Conservation (phyloP, 2,888 invertebrate genomes). For the Parnassius orleans region DNA sequence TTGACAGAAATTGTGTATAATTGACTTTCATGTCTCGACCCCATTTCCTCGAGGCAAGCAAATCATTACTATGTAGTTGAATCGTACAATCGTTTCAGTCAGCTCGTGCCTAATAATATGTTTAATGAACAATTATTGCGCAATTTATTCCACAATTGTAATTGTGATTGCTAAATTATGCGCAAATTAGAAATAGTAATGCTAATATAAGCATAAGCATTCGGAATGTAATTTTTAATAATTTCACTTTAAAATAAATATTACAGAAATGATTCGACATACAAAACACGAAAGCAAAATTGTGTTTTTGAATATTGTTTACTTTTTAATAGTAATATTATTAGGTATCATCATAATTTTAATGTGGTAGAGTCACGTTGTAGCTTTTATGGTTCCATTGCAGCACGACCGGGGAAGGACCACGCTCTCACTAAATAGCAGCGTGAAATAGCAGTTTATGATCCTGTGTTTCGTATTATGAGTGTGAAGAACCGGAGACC, state of each 20-base stretch:
- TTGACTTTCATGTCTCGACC: conserved; percentile 54
- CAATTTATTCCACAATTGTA: conserved; percentile 27
- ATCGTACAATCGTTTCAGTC: conserved; percentile 33
- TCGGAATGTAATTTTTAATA: conserved; percentile 1
- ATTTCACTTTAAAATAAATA: not conserved
- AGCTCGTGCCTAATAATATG: conserved; percentile 30
- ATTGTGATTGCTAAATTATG: conserved; percentile 19
- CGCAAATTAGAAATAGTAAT: conserved; percentile 14
- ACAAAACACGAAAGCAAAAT: no score
- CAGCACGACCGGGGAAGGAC: no score
- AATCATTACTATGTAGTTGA: conserved; percentile 49
- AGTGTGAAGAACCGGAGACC: no score
- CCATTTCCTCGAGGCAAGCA: conserved; percentile 50
- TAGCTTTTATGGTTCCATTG: no score
- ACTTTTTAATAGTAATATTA: no score
- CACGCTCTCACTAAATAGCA: no score
- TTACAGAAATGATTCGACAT: not conserved
- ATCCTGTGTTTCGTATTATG: no score
- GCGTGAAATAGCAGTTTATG: no score
- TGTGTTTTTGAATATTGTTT: no score
- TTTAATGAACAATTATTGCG: conserved; percentile 29
- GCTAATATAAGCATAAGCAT: conserved; percentile 7
- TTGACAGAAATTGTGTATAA: conserved; percentile 57
- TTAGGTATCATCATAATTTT: no score
- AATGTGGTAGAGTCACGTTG: no score